Percentiles rank a stretch among this genome's conserved stretches.
Evolutionary conservation across 1,140 invertebrate species (phyloP).

Genomic region (Drosophila arawakana): DNA sequence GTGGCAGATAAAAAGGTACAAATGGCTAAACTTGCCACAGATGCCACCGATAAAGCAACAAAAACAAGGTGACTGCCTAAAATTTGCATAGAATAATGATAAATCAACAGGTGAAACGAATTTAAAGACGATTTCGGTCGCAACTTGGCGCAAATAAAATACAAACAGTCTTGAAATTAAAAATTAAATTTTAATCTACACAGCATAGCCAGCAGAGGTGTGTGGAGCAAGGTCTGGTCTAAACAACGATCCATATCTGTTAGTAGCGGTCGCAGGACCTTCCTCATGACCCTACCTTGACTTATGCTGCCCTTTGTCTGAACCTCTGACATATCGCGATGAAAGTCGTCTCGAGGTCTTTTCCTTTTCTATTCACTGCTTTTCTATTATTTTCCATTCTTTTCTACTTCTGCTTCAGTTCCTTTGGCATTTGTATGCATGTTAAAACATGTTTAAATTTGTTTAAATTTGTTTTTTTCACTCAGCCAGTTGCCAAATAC

Average conservation of each 20-base stretch:
- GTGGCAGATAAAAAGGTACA: slow-evolving; percentile 48
- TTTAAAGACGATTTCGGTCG: slow-evolving; percentile 35
- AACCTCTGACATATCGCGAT: slow-evolving; percentile 70
- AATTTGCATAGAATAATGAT: slow-evolving; percentile 78
- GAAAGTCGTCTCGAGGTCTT: slow-evolving; percentile 36
- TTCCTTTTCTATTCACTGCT: slow-evolving; percentile 21
- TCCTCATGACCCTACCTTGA: background rate
- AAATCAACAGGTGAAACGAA: slow-evolving; percentile 65
- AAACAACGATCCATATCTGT: slow-evolving; percentile 57
- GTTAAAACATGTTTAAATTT: slow-evolving; percentile 27
- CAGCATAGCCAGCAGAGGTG: background rate
- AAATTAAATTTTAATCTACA: slow-evolving; percentile 83
- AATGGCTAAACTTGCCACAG: slow-evolving; percentile 25
- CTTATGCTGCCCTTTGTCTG: slow-evolving; percentile 54
- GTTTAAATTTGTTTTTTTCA: slow-evolving; percentile 23
- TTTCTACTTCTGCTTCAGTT: slow-evolving; percentile 49
- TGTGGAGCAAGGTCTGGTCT: background rate
- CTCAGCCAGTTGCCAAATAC: background rate
- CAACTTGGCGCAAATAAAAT: slow-evolving; percentile 64
- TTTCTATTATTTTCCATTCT: slow-evolving; percentile 29
- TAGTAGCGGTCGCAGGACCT: slow-evolving; percentile 20
- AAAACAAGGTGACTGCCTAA: slow-evolving; percentile 60
- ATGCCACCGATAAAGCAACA: slow-evolving; percentile 28
- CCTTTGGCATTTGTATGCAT: slow-evolving; percentile 23
- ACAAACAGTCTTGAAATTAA: slow-evolving; percentile 81